Percentiles rank a stretch among this genome's conserved stretches.
Conservation (phyloP, 2,113 vertebrate species). For the Pogonocichla stellata region DNA sequence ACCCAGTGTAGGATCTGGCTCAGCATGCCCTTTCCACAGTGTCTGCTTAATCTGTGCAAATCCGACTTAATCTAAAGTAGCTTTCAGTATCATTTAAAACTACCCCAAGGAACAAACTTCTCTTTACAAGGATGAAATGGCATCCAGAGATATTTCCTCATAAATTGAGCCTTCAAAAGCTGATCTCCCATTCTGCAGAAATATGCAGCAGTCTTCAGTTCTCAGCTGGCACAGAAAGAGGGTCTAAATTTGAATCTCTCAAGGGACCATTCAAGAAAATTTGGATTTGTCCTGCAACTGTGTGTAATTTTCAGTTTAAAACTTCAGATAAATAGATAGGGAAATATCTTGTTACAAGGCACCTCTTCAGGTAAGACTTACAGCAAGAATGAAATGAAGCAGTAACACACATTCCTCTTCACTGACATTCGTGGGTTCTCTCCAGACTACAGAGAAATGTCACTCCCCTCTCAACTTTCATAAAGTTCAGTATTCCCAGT, state of each 20-base stretch:
- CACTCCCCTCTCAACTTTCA: background rate
- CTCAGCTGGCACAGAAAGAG: background rate
- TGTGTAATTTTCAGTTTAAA: background rate
- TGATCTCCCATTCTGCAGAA: background rate
- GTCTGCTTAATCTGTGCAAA: constrained; percentile 44
- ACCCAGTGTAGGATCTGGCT: constrained; percentile 5
- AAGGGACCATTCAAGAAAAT: background rate
- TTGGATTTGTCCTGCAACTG: background rate
- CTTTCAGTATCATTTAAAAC: background rate
- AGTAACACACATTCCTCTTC: background rate
- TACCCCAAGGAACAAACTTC: constrained; percentile 2
- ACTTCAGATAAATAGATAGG: background rate
- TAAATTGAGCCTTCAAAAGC: background rate
- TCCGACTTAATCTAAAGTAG: constrained; percentile 11
- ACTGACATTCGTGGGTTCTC: background rate
- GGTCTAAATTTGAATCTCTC: background rate
- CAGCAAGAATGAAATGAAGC: background rate
- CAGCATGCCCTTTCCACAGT: constrained; percentile 22
- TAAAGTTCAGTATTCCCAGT: background rate
- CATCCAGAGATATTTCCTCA: background rate
- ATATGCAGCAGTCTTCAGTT: background rate
- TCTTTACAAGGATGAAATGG: background rate
- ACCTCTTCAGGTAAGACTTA: background rate
- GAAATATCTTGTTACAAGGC: background rate
- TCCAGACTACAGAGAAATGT: background rate